A percentile compares a stretch with the other conserved stretches of the same genome.
These are phyloP conservation scores for Heliconius hortense DNA, from an alignment of 2,888 invertebrate species.

Conservation along the genomic window DNA sequence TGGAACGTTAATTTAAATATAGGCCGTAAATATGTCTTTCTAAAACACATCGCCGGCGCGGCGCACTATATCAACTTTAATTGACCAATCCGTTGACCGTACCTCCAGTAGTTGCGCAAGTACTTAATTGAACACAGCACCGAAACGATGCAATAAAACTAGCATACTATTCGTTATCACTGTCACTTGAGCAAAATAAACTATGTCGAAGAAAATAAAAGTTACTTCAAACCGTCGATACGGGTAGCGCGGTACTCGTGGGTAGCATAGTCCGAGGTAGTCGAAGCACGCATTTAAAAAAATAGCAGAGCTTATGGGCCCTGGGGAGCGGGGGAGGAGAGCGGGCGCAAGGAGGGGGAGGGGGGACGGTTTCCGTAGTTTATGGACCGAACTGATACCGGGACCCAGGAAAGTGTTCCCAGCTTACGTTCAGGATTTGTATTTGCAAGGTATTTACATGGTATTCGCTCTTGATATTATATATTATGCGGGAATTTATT, in stretches of 20 bases:
- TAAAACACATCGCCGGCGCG: slow-evolving; percentile 34
- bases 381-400: slow-evolving; percentile 79
- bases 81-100: slow-evolving; percentile 46
- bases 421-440: slow-evolving; percentile 77
- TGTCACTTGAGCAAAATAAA: slow-evolving; percentile 55
- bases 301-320: slow-evolving; percentile 73
- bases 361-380: slow-evolving; percentile 60
- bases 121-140: slow-evolving; percentile 54
- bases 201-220: slow-evolving; percentile 63
- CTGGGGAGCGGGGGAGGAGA: slow-evolving; percentile 59
- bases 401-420: slow-evolving; percentile 72
- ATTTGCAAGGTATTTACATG: slow-evolving; percentile 71
- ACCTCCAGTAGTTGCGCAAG: slow-evolving; percentile 47
- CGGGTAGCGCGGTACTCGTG: slow-evolving; percentile 56
- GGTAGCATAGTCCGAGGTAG: slow-evolving; percentile 59
- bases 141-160: slow-evolving; percentile 54
- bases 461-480: slow-evolving; percentile 56
- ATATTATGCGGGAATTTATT: slow-evolving; percentile 50
- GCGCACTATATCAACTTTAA: slow-evolving; percentile 44
- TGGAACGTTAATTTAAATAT: slow-evolving; percentile 30
- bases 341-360: slow-evolving; percentile 42
- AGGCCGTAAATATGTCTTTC: slow-evolving; percentile 37
- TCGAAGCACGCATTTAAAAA: slow-evolving; percentile 76
- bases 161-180: slow-evolving; percentile 54
- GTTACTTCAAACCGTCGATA: slow-evolving; percentile 64